Evolutionary conservation across 2,888 invertebrate species (phyloP).

Genomic region (Melanchra persicariae): DNA sequence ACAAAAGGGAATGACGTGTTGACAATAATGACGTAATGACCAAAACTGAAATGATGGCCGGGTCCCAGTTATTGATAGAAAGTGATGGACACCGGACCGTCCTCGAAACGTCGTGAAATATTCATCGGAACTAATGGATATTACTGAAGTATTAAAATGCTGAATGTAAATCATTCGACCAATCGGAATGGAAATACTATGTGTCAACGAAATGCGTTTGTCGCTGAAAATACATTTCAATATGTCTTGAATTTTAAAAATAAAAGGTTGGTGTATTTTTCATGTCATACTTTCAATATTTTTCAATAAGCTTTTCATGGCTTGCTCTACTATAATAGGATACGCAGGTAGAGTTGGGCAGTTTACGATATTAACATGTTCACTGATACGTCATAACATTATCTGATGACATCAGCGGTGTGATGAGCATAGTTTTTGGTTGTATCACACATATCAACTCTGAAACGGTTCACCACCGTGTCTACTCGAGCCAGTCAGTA

Average conservation of each 20-base stretch:
- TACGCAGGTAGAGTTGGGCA: not conserved
- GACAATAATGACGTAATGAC: not conserved
- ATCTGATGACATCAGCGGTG: too few species aligned
- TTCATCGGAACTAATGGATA: conserved; percentile 46
- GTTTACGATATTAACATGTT: not conserved
- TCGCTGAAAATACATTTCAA: conserved; percentile 46
- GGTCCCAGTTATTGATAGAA: conserved; percentile 33
- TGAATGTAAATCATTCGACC: conserved; percentile 49
- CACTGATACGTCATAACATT: not conserved
- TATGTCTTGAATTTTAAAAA: conserved; percentile 2
- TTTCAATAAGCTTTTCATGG: conserved; percentile 2
- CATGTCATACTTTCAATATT: conserved; percentile 11
- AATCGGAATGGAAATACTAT: conserved; percentile 34
- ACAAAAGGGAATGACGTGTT: not conserved
- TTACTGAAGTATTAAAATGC: conserved; percentile 53
- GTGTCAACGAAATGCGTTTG: conserved; percentile 29
- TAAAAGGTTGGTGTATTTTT: not conserved
- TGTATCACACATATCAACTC: too few species aligned
- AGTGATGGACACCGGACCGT: conserved; percentile 10
- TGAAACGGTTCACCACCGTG: too few species aligned
- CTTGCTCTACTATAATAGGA: not conserved
- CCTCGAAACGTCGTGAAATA: conserved; percentile 35
- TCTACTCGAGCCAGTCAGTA: too few species aligned
- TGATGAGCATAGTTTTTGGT: too few species aligned
- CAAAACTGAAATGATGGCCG: conserved; percentile 4